phyloP scores from a whole-genome alignment of 2,888 invertebrate species.

The Lordiphosa andalusiaca region DNA sequence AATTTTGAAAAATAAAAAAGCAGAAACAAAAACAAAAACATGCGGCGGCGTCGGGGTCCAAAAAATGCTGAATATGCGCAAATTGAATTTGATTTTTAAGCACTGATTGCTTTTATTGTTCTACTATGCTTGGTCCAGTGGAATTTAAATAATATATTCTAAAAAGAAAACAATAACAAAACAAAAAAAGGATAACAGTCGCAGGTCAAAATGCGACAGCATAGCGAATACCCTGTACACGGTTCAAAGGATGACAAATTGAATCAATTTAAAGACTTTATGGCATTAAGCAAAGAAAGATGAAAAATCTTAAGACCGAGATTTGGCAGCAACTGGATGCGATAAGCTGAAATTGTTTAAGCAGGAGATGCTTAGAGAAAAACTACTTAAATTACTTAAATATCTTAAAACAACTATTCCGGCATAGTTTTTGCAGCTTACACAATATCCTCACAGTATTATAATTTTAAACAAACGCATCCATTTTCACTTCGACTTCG shows the following conservation, averaged over 20 bases:
- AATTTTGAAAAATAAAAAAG: constrained; percentile 43
- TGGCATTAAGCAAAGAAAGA: too few relatives aligned
- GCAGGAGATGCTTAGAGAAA: too few relatives aligned
- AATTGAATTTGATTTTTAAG: constrained; percentile 74
- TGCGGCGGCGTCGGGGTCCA: constrained; percentile 27
- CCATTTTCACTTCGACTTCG: background rate
- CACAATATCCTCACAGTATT: background rate
- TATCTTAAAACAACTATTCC: too few relatives aligned
- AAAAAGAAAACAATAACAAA: constrained; percentile 40
- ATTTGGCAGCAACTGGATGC: too few relatives aligned
- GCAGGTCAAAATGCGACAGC: constrained; percentile 1
- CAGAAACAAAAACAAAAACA: constrained; percentile 25
- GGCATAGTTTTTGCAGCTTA: background rate
- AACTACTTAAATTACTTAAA: too few relatives aligned
- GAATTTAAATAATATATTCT: constrained; percentile 61
- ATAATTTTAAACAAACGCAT: too few relatives aligned
- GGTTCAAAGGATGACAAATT: too few relatives aligned
- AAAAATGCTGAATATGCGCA: constrained; percentile 71
- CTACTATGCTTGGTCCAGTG: constrained; percentile 26
- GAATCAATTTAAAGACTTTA: too few relatives aligned
- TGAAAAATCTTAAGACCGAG: too few relatives aligned
- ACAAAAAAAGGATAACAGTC: background rate
- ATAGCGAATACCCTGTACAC: constrained; percentile 4
- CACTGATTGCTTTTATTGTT: constrained; percentile 73
- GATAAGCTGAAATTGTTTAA: too few relatives aligned